These are phyloP conservation scores for Nasonia giraulti DNA, from an alignment of 1,140 invertebrate genomes.

Conservation along the genomic window DNA sequence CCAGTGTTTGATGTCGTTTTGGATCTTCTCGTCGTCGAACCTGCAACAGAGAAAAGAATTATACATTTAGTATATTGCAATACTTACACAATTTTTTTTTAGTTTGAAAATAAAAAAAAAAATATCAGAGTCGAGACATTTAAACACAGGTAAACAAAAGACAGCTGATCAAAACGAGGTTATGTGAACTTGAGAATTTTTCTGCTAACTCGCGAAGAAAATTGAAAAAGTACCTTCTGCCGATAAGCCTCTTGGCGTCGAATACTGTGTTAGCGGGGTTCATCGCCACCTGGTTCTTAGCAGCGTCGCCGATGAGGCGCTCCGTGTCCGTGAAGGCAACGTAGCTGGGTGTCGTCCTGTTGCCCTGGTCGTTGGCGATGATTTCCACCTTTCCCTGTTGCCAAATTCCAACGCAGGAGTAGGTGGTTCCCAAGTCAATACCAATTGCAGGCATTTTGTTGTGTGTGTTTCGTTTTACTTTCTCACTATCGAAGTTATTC, in stretches of 20 bases:
- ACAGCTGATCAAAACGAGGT: neutral
- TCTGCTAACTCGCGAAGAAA: neutral
- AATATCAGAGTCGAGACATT: neutral
- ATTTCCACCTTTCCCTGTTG: constrained; percentile 93
- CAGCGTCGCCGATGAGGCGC: constrained; percentile 83
- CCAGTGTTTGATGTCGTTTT: constrained; percentile 81
- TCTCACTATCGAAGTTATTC: constrained; percentile 62
- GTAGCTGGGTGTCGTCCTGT: constrained; percentile 92
- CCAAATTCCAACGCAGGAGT: constrained; percentile 88
- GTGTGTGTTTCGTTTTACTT: constrained; percentile 63
- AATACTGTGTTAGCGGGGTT: constrained; percentile 92
- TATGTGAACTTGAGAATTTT: neutral
- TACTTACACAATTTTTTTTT: neutral
- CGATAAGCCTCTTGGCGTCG: constrained; percentile 83
- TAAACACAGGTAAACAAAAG: neutral
- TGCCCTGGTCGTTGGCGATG: constrained; percentile 96
- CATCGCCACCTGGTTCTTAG: constrained; percentile 85
- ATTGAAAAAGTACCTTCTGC: constrained; percentile 63
- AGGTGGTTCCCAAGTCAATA: constrained; percentile 87
- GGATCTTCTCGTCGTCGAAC: constrained; percentile 82
- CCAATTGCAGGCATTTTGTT: constrained; percentile 79
- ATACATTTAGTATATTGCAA: neutral
- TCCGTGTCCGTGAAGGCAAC: constrained; percentile 91
- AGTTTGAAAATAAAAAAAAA: neutral
- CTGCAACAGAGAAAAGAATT: constrained; percentile 55